These are phyloP conservation scores for Mobula hypostoma DNA, from an alignment of 2,113 vertebrate genomes.

Conservation along the genomic window DNA sequence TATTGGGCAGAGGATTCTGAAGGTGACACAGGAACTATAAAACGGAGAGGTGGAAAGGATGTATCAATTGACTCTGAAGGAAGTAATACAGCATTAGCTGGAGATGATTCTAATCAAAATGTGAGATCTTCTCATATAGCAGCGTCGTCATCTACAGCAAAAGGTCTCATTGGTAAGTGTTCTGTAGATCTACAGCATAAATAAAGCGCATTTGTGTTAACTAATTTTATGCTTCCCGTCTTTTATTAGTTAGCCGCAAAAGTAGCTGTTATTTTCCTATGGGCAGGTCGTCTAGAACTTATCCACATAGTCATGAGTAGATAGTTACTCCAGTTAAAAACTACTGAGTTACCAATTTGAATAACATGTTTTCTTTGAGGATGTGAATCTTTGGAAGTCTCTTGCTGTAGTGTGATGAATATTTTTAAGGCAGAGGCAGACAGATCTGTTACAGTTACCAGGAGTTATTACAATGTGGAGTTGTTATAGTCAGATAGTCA, in stretches of 20 bases:
- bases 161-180: slow-evolving; percentile 75
- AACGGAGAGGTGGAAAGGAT: slow-evolving; percentile 90
- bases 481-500: too few species aligned
- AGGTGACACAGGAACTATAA: slow-evolving; percentile 95
- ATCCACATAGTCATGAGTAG: too few species aligned
- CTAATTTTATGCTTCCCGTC: not conserved
- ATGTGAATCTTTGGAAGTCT: too few species aligned
- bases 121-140: slow-evolving; percentile 71
- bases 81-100: slow-evolving; percentile 69
- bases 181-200: not conserved
- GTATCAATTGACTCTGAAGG: slow-evolving; percentile 79
- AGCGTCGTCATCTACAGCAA: slow-evolving; percentile 61
- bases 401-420: too few species aligned
- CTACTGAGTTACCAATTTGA: too few species aligned
- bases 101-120: slow-evolving; percentile 78
- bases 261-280: not conserved
- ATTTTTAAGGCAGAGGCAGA: too few species aligned
- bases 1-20: slow-evolving; percentile 97
- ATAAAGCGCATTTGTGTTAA: not conserved
- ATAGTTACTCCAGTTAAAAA: too few species aligned
- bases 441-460: too few species aligned
- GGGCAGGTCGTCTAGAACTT: too few species aligned
- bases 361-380: too few species aligned
- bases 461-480: too few species aligned
- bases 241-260: not conserved